phyloP scores from a whole-genome alignment of 2,797 vertebrate species.

The Cetoscarus ocellatus region DNA sequence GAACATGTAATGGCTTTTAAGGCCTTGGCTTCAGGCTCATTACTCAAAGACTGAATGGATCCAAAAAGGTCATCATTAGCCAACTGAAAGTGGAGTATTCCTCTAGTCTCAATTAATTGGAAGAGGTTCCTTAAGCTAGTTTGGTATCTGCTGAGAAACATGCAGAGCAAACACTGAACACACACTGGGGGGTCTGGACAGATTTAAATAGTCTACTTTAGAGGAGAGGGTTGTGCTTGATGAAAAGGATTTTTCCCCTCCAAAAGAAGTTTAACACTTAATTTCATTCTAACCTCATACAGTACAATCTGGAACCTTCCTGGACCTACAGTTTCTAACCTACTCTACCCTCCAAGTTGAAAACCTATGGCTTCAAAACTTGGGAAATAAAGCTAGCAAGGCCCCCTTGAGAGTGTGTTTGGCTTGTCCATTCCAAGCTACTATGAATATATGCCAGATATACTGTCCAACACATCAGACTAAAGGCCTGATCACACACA shows the following conservation, averaged over 20 bases:
- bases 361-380: too few relatives aligned
- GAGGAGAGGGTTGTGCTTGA: background rate
- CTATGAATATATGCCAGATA: too few relatives aligned
- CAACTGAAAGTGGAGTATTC: conserved; percentile 9
- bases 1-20: conserved; percentile 74
- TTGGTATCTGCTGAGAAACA: conserved; percentile 3
- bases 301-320: too few relatives aligned
- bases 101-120: background rate
- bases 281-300: too few relatives aligned
- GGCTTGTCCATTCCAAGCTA: too few relatives aligned
- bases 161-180: background rate
- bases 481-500: too few relatives aligned
- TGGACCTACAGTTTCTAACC: too few relatives aligned
- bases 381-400: too few relatives aligned
- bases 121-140: conserved; percentile 7
- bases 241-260: background rate
- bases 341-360: too few relatives aligned
- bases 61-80: conserved; percentile 46
- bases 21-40: conserved; percentile 54
- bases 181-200: conserved; percentile 3
- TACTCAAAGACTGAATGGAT: conserved; percentile 46
- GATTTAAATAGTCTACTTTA: conserved; percentile 5
- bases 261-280: too few relatives aligned
- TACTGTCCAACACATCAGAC: too few relatives aligned
- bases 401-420: too few relatives aligned